A percentile compares a stretch with the other conserved stretches of the same genome.
Evolutionary conservation across 2,888 invertebrate species (phyloP).

Genomic region (Cheilosia soror): DNA sequence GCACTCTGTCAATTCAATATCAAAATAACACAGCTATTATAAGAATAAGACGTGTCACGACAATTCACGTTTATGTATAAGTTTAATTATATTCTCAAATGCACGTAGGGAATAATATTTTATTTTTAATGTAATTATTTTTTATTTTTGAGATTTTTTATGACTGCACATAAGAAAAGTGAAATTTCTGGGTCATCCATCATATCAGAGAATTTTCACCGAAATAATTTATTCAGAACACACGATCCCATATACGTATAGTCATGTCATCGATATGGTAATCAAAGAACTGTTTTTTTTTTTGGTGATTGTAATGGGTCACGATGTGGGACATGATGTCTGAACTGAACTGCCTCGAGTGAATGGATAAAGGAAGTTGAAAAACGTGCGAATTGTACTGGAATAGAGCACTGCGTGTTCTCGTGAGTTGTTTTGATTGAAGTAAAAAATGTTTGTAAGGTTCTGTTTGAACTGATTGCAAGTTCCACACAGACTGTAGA

Average conservation of each 20-base stretch:
- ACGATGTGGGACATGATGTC: slow-evolving; percentile 62
- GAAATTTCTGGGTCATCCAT: slow-evolving; percentile 56
- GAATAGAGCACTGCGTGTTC: neutral
- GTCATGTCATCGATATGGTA: slow-evolving; percentile 45
- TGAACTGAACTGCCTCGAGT: slow-evolving; percentile 41
- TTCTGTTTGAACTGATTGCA: neutral
- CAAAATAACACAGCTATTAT: too few relatives aligned
- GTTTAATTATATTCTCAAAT: too few relatives aligned
- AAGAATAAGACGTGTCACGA: too few relatives aligned
- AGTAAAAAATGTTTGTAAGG: neutral
- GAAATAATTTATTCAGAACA: slow-evolving; percentile 62
- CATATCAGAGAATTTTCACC: slow-evolving; percentile 55
- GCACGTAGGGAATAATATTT: neutral
- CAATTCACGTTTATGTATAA: too few relatives aligned
- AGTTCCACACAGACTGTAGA: too few relatives aligned
- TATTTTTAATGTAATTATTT: neutral
- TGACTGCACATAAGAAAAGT: slow-evolving; percentile 41
- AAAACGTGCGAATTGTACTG: slow-evolving; percentile 49
- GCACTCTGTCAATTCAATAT: too few relatives aligned
- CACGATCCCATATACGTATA: slow-evolving; percentile 30
- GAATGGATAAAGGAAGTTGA: slow-evolving; percentile 58
- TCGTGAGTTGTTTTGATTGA: neutral
- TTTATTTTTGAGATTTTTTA: slow-evolving; percentile 2
- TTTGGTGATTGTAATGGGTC: slow-evolving; percentile 42
- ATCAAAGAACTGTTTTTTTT: slow-evolving; percentile 63